Base-by-base conservation (phyloP, 53 echinoderm and acorn worm genomes). In the Arbacia lixula region DNA sequence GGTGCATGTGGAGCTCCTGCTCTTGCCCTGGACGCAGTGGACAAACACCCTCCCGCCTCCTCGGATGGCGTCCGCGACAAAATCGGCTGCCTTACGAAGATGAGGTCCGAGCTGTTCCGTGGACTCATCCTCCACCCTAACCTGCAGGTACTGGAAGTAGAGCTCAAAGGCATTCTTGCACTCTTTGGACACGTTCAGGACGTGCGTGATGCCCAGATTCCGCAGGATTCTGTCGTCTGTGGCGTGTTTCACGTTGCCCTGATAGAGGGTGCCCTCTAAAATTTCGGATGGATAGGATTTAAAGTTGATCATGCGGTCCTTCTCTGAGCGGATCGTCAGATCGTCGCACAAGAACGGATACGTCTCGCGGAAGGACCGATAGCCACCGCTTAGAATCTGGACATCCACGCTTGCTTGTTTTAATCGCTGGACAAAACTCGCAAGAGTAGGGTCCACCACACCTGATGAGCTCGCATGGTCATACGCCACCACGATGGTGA, bases 21-120 rank as follows among this genome's bases (percentile, higher is more conserved):
- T 94, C 72, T 89, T 85, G 12, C 97, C 97, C 84, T 87, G 87
- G 22, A 94, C 92, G 66, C 97, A 97, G 81, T 94, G 97, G 19
- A 94, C 91, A 10, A 94, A 46, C 20, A 97, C 97, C 19, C 93
- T 87, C 20, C 91, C 91, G 27, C 90, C 88, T 19, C 29, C 41
- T 26, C 28, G 30, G 36, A 96, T 78, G 2, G 96, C 93, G 32
- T 84, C 77, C 3, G 93, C 96, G 33, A 97, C 75, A 35, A 94
- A 97, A 71, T 92, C 90, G 10, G 97, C 94, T 4, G 93, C 93
- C 1, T 35, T 40, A 16, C 75, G 53, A 9, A 91, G 72, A 49
- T 68, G 64, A 11, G 91, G 82, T 36, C 87, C 50, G 5, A 89
- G 62, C 63, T 92, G 89, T 14, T 85, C 89, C 20, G 85, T 58